A percentile compares a stretch with the other conserved stretches of the same genome.
These are phyloP conservation scores for Rhagonycha lutea DNA, from an alignment of 2,888 invertebrate genomes.

Conservation along the genomic window DNA sequence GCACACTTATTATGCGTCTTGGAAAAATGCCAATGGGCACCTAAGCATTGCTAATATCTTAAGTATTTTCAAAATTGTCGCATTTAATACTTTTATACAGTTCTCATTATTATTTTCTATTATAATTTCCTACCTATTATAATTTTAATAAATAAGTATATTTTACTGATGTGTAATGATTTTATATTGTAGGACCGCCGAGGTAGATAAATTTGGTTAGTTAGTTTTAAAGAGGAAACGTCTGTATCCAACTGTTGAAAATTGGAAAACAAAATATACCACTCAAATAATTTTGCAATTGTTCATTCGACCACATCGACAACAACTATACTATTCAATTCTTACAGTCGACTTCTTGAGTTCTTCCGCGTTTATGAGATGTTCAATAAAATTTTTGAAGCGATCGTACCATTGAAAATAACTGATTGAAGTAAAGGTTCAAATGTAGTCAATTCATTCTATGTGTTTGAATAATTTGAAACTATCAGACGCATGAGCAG, in stretches of 20 bases:
- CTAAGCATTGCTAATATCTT: neutral
- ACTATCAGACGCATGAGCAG: too few relatives aligned
- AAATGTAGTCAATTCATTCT: too few relatives aligned
- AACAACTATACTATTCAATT: too few relatives aligned
- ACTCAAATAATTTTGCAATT: neutral
- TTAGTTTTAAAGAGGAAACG: neutral
- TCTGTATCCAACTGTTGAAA: neutral
- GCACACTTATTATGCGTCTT: neutral
- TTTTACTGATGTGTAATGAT: neutral
- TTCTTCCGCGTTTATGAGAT: neutral
- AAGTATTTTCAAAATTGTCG: neutral
- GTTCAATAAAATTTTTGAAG: neutral
- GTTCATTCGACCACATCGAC: too few relatives aligned
- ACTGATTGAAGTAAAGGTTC: neutral
- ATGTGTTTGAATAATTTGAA: too few relatives aligned
- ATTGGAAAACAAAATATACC: neutral
- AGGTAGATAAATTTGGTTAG: neutral
- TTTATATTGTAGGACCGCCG: neutral
- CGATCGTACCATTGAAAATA: neutral
- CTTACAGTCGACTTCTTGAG: neutral
- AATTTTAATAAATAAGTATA: neutral
- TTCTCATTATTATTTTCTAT: neutral
- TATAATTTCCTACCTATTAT: neutral
- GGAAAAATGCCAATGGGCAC: neutral
- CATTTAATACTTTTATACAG: neutral